Evolutionary conservation across 2,797 vertebrate species (phyloP), one percentile per base, ranked within the genome.

Genomic region (Chlorospingus semifuscus): DNA sequence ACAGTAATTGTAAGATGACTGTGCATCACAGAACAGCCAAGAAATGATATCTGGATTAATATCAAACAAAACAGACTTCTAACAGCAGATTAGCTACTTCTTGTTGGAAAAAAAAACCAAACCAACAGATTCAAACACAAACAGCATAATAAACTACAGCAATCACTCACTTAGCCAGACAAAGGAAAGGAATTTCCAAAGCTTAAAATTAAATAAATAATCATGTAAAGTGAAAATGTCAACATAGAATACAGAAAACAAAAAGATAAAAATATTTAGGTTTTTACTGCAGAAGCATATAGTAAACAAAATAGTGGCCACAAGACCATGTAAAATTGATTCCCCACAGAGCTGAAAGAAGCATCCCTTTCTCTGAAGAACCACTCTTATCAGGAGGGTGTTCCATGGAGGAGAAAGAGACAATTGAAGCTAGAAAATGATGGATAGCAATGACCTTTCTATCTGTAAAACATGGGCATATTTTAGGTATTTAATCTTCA

Each of bases 401-500:
- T 60, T 90, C 82, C 78, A 75, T 52, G 47, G 82, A 96, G 47
- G 41, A 95, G 91, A 94, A 94, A 92, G 47, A 93, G 90, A 86
- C 92, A 89, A 77, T 88, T 93, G 93, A 95, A 94, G 88, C 85
- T 76, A 87, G 91, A 69, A 87, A 96, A 95, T 87, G 89, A 96
- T 94, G 96, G 97, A 95, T 96, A 90, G 94, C 92, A 95, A 76
- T 95, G 94, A 96, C 92, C 96, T 96, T 97, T 95, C 92, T 94
- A 66, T 96, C 95, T 91, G 91, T 96, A 94, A 96, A 91, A 79
- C 79, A 91, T 50, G 49, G 78, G 92, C 96, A 96, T 97, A 96
- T 97, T 96, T 96, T 94, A 96, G 95, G 92, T 95, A 97, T 97
- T 97, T 97, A 97, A 97, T 96, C 96, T 97, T 94, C 87, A 96